Base-by-base conservation (phyloP, 1,140 invertebrate species). In the Callitettix versicolor region DNA sequence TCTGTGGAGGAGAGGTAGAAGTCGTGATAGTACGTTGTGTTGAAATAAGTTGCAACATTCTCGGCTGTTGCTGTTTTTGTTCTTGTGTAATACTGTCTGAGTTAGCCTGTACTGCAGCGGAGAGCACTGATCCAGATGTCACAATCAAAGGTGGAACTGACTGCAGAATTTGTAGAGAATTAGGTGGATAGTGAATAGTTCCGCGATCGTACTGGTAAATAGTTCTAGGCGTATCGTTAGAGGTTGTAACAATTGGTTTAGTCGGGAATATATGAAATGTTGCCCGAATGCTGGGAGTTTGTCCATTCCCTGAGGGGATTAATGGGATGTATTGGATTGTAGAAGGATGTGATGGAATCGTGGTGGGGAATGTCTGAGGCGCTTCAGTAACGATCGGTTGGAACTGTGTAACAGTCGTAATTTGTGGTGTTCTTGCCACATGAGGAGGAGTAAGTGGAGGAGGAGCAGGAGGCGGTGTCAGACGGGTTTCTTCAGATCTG, bases 301-400 rank as follows among this genome's bases (percentile, higher is more conserved):
- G 26, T 30, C 26, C 26, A 12, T 47, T 30, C 9, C 26, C 49
- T 26, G 55, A 44, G n/a, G 58, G 54, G 14, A 52, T 55, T 20
- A 62, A 38, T 2, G 60, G 60, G 26, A 62, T 59, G 53, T 62
- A 62, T 46, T 62, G 64, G 36, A 66, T 66, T 7, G 64, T 66
- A 14, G 64, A 66, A 7, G 63, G 63, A 44, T 64, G 63, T 15
- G 64, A 59, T 9, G 63, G 59, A 46, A 63, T 63, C 40, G 60
- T 63, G 14, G 64, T 61, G 34, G 64, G 62, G 53, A 64, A 63
- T 12, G 62, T 62, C 48, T 62, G 59, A 12, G 62, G 60, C 17
- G 51, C 49, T 11, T 56, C 54, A 1, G 44, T 21, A 66, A 64
- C 53, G 66, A 62, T 65, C 63, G 52, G 67, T 64, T 65, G 71